Evolutionary conservation across 1,140 invertebrate genomes (phyloP), one percentile per base, ranked within the genome.

Genomic region (Anthonomus grandis): DNA sequence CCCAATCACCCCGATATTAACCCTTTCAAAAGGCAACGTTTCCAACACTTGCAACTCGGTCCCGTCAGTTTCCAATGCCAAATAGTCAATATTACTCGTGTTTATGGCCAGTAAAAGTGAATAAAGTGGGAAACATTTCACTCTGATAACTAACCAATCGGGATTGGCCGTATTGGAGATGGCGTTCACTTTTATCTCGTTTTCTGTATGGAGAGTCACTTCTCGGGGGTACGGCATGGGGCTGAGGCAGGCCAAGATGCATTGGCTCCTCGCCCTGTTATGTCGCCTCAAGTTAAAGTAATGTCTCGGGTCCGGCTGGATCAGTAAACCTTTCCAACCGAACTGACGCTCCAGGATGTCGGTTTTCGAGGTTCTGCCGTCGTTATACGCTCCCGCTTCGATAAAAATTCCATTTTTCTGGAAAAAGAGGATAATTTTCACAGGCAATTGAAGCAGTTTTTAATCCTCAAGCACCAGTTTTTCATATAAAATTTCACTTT

Each of bases 101-200:
- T 87, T 86, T 59, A 87, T 84, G 24, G 89, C 89, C 53, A 89
- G 75, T 65, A 93, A 74, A 49, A 92, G 76, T 15, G 89, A 89
- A 69, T 85, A 88, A 45, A 93, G 78, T 60, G 91, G 90, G 72
- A 92, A 90, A 74, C 90, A 93, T 70, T 89, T 86, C 44, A 92
- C 84, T 62, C 86, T 79, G 36, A 85, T 79, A 10, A 78, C 74
- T 12, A 76, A 74, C 46, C 75, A 67, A 44, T 76, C 76, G 17
- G 76, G 71, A 42, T 79, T 76, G 52, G 75, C 78, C 63, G 80
- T 79, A 19, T 78, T 73, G 46, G 70, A 60, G 6, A 71, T 66
- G 36, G 64, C 66, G 53, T 73, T 74, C 17, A 74, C 70, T 65
- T 71, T 73, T 0, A 72, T 68, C 45, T 81, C 79, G 44, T 65